These are phyloP conservation scores for Ornithoptera alexandrae DNA, from an alignment of 2,888 invertebrate genomes.

Conservation along the genomic window DNA sequence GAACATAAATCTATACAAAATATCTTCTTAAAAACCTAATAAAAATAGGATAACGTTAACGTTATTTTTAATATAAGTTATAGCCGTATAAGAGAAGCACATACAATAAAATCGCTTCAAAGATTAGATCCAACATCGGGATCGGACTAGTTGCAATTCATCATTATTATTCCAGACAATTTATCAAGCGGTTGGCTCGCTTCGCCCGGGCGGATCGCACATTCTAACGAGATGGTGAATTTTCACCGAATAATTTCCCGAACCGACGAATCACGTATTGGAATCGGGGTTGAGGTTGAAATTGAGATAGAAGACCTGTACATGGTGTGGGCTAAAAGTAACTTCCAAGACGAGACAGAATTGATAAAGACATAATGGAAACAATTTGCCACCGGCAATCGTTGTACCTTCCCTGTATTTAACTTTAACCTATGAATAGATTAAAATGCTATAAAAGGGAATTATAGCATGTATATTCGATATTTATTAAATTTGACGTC, in stretches of 20 bases:
- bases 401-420: background rate
- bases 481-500: constrained; percentile 1
- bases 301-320: constrained; percentile 77
- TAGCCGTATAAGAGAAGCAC: constrained; percentile 9
- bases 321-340: constrained; percentile 51
- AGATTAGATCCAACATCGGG: constrained; percentile 70
- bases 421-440: background rate
- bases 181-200: constrained; percentile 80
- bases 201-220: constrained; percentile 73
- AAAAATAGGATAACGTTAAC: background rate
- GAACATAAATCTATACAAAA: background rate
- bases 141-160: constrained; percentile 77
- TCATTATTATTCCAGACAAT: constrained; percentile 81
- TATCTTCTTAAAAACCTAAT: background rate
- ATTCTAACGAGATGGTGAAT: constrained; percentile 81
- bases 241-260: constrained; percentile 78
- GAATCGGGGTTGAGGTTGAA: constrained; percentile 75
- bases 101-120: constrained; percentile 53
- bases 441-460: background rate
- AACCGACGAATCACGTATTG: constrained; percentile 80
- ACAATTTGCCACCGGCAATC: constrained; percentile 5
- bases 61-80: background rate
- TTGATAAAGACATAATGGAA: constrained; percentile 22
- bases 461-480: background rate
- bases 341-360: constrained; percentile 34